Base-by-base conservation (phyloP, 2,113 vertebrate genomes). In the Toxotes jaculatrix region DNA sequence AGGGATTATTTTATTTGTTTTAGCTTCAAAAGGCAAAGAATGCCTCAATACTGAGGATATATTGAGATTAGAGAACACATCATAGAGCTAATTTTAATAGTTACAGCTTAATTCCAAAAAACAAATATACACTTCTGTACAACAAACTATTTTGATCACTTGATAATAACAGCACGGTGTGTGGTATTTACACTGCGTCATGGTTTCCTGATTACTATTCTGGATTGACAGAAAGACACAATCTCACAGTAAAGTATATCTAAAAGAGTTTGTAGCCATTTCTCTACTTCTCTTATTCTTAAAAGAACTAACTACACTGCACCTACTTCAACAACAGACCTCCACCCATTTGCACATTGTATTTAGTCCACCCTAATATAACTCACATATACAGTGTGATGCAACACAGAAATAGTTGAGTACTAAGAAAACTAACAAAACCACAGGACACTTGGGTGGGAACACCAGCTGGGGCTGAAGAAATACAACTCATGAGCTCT, bases 101-200 rank as follows among this genome's bases (percentile, higher is more conserved):
- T 53, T 7, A n/a, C 16, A 74, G 5, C 34, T 86, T 75, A 49
- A 83, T 73, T 83, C 51, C 6, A 21, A 3, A 51, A 56, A 57
- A 74, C 3, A 21, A 27, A 27, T 27, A 27, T 27, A 27, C 27
- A 27, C 27, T 27, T 27, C 27, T 27, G 55, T 63, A 74, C 38
- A 63, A 74, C 47, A 49, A 3, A 3, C 6, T 31, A 7, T 21
- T 4, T 17, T 60, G 51, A n/a, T 6, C 49, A 51, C 4, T n/a
- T 49, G 17, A 2, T 19, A 49, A 49, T 21, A 19, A 49, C 7
- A 19, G 16, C 47, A 21, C 4, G 19, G 17, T 21, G 47, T 49
- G 5, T 21, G 47, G 17, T 49, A 21, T 40, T n/a, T 74, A 40
- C 31, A 47, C 40, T 36, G 34, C 7, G 34, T 21, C 19, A 13